Evolutionary conservation across 2,113 vertebrate species (phyloP).

Genomic region (Hyperopisus bebe): DNA sequence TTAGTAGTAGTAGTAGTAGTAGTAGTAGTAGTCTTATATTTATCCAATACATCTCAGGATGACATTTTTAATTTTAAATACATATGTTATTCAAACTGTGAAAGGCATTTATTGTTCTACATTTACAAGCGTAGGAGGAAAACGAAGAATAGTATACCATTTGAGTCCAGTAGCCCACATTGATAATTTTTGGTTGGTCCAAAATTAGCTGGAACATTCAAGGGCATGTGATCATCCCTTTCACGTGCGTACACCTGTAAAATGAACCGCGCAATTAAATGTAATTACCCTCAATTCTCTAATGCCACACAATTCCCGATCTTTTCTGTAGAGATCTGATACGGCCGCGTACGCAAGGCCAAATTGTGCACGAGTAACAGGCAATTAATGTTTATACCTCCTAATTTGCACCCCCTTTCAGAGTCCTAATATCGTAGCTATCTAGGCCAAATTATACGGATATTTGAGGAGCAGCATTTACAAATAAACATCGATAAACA

Average conservation of each 20-base stretch:
- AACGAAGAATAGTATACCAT: conserved; percentile 58
- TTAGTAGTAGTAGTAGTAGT: neutral
- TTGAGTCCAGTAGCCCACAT: conserved; percentile 62
- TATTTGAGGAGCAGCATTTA: conserved; percentile 17
- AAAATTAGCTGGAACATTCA: conserved; percentile 50
- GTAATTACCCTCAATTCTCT: conserved; percentile 54
- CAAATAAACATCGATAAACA: conserved; percentile 32
- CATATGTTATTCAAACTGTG: neutral
- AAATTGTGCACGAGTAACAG: conserved; percentile 6
- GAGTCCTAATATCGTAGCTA: neutral
- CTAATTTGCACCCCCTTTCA: conserved; percentile 13
- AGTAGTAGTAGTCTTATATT: neutral
- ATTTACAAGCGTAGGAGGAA: neutral
- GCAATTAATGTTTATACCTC: conserved; percentile 15
- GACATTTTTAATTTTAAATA: neutral
- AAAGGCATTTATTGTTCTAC: neutral
- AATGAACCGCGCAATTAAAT: conserved; percentile 40
- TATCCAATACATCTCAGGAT: neutral
- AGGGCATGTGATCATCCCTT: conserved; percentile 60
- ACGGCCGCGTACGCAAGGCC: neutral
- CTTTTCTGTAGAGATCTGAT: conserved; percentile 18
- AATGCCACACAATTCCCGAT: conserved; percentile 10
- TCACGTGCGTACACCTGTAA: conserved; percentile 75
- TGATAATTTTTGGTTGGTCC: conserved; percentile 59
- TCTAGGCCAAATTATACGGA: conserved; percentile 22